These are phyloP conservation scores for Limnephilus marmoratus DNA, from an alignment of 2,888 invertebrate species.

Conservation along the genomic window DNA sequence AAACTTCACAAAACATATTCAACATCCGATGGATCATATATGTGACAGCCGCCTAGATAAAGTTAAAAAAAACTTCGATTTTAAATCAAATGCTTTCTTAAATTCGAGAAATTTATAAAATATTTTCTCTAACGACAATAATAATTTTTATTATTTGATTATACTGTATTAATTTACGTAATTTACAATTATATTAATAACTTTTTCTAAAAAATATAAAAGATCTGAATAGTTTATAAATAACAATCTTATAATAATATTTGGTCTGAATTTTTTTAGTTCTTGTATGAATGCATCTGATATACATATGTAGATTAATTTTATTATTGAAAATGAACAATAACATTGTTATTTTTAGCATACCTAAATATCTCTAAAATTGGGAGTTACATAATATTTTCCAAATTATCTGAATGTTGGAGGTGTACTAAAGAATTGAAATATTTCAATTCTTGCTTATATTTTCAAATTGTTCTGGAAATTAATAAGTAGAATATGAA, in stretches of 20 bases:
- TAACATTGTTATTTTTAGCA: neutral
- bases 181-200: neutral
- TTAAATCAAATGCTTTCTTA: neutral
- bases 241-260: neutral
- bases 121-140: neutral
- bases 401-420: neutral
- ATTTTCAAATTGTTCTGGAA: neutral
- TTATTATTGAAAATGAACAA: neutral
- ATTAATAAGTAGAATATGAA: neutral
- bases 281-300: neutral
- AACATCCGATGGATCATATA: too few relatives aligned
- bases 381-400: neutral
- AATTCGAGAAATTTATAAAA: neutral
- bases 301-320: neutral
- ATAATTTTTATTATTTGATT: neutral
- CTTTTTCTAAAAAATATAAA: neutral
- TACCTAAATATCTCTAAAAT: constrained; percentile 23
- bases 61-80: neutral
- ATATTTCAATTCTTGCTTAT: neutral
- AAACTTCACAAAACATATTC: too few relatives aligned
- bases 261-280: neutral
- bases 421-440: neutral
- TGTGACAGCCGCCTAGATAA: too few relatives aligned
- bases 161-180: neutral
- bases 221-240: neutral